Evolutionary conservation across 2,888 invertebrate species (phyloP), one percentile per base, ranked within the genome.

Genomic region (Molorchus minor): DNA sequence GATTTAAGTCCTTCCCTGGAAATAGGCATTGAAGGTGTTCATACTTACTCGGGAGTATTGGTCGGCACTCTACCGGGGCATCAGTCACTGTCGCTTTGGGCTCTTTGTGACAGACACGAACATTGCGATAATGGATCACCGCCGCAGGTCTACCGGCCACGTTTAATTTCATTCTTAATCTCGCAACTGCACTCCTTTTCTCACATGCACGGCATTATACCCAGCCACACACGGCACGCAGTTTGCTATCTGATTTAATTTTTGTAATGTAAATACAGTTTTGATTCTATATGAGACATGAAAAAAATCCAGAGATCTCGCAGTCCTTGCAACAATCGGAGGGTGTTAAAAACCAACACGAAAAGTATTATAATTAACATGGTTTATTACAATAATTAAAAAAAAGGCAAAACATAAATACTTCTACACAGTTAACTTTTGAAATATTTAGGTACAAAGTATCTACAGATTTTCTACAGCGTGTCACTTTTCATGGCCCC

Each of bases 121-220:
- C 71, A 67, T 59, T 64, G 69, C 67, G 65, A 75, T 75, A 75
- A 75, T 74, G 75, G 74, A 75, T 75, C 73, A 72, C 73, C 71
- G 61, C 58, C 65, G 65, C 61, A 65, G 66, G 58, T 66, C 72
- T 66, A 65, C 62, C 62, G 69, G 73, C 51, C 51, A 68, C 69
- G 62, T 70, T 69, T 70, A 70, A 69, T 71, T 72, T 71, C 68
- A 67, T 70, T 70, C 70, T 68, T 72, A 68, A 70, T 71, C 61
- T 66, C 40, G 45, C 47, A 56, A 62, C 60, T 61, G 55, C 59
- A 63, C 56, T 64, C 53, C 54, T 68, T 62, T 68, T 64, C 56
- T 61, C 63, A 63, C 62, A 56, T 64, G 30, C 56, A 59, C 53
- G n/a, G n/a, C 58, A 65, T 71, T 63, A 65, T 62, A 64, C 64